Percentiles rank a stretch among this genome's conserved stretches.
Conservation (phyloP, 2,888 invertebrate species). For the Mythimna pallens region DNA sequence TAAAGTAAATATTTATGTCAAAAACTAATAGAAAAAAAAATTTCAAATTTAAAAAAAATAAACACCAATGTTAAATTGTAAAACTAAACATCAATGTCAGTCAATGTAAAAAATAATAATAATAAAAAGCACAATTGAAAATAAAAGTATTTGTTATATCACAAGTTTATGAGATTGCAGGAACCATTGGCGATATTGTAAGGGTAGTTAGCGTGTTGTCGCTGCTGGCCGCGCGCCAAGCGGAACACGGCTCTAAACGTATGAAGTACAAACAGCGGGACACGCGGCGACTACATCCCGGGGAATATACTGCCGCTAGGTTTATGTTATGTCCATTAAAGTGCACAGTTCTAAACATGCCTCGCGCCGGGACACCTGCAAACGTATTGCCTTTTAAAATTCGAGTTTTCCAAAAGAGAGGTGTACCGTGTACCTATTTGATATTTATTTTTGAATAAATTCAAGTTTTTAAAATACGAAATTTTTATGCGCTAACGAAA, state of each 20-base stretch:
- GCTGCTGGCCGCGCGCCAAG: conserved; percentile 45
- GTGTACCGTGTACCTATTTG: not conserved
- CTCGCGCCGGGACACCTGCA: not conserved
- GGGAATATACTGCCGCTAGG: conserved; percentile 16
- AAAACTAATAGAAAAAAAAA: too few species aligned
- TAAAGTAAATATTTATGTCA: too few species aligned
- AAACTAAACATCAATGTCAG: too few species aligned
- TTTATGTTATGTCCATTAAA: conserved; percentile 26
- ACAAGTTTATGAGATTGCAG: conserved; percentile 16
- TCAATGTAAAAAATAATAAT: too few species aligned
- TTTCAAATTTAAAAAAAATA: too few species aligned
- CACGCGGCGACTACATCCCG: conserved; percentile 1
- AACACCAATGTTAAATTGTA: too few species aligned
- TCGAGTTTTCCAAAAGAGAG: not conserved
- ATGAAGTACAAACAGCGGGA: conserved; percentile 28
- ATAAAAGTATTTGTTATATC: conserved; percentile 8
- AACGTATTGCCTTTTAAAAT: conserved; percentile 29
- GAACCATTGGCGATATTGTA: conserved; percentile 20
- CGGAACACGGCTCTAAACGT: conserved; percentile 37
- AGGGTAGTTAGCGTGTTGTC: conserved; percentile 18
- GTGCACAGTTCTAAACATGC: conserved; percentile 30
- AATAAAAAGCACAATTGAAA: too few species aligned
- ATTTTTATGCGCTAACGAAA: conserved; percentile 13
- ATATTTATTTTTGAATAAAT: not conserved
- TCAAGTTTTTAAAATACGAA: not conserved